Base-by-base conservation (phyloP, 2,797 vertebrate species). In the Chanos chanos region DNA sequence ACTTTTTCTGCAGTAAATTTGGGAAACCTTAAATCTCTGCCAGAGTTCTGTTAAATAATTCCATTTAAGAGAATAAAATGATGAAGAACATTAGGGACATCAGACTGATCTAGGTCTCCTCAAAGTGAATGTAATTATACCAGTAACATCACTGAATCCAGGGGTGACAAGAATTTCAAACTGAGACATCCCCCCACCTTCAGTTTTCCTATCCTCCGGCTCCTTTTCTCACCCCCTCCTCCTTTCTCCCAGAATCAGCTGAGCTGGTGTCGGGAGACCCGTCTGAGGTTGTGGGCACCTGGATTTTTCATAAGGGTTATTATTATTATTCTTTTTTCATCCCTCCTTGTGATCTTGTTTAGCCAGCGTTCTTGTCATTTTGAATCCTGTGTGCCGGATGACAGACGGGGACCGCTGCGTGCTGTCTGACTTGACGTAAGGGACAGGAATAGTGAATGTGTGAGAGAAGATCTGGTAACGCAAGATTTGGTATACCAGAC, bases 81-180 rank as follows among this genome's bases (percentile, higher is more conserved):
- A n/a, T n/a, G n/a, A n/a, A n/a, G n/a, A n/a, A n/a, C n/a, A n/a
- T n/a, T n/a, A n/a, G n/a, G n/a, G n/a, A n/a, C n/a, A n/a, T n/a
- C n/a, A n/a, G n/a, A n/a, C n/a, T n/a, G n/a, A 48, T 44, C 51
- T 39, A 18, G n/a, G 49, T 24, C 68, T 73, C 36, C 68, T 66
- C 68, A 70, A 73, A 79, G 77, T 78, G 82, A 83, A 86, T 86
- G 84, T 81, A 81, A 85, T 85, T 81, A 86, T 69, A 68, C 64
- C 65, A 81, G 76, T 83, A 83, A 80, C 81, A 80, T 45, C 66
- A 56, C 72, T 67, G 55, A 50, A 15, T 59, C 4, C 4, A 50
- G 2, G 22, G 16, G 24, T 22, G 9, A 2, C 24, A 27, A 28
- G n/a, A 47, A 34, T 59, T 49, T 25, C 15, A 22, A 13, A 28